Base-by-base conservation (phyloP, 2,797 vertebrate species). In the Eremophila alpestris region DNA sequence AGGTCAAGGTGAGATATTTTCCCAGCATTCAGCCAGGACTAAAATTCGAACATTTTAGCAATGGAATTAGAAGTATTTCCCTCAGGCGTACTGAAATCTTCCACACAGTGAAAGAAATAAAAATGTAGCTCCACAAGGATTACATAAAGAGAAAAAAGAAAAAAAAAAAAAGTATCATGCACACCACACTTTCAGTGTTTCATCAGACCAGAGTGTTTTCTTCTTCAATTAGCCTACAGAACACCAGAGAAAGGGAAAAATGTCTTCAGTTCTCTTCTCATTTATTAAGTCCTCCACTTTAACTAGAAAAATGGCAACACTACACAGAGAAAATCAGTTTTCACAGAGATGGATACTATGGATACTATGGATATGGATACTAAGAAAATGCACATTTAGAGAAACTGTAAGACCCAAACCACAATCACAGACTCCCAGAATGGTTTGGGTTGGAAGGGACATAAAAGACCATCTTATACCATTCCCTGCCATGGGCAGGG, bases 81-180 rank as follows among this genome's bases (percentile, higher is more conserved):
- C 68, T 63, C 55, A 48, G 2, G 17, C n/a, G 15, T 34, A 58
- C 36, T 55, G 19, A 75, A 62, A 88, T 48, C n/a, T 49, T 49
- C 36, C 22, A 83, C 24, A 60, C 0, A 49, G 18, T 11, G 16
- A 41, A 62, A 83, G 54, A 51, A 89, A 46, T 13, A 30, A 58
- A 60, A 45, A 70, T 4, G 5, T 13, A 38, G 46, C 22, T 67
- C 36, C 41, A 71, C 21, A 34, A 67, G 34, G 40, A 67, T 48
- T 89, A 59, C 0, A 1, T 24, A 51, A 69, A 45, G 27, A 56
- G 30, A 60, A 67, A 21, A 40, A 56, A 13, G 3, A 59, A 13
- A 1, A 3, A 8, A 17, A 32, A 63, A 24, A n/a, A n/a, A 38
- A 36, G 7, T 1, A 41, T 26, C 32, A 48, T 3, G 1, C 11